Conservation (phyloP, 2,113 vertebrate species). For the Alaudala cheleensis region DNA sequence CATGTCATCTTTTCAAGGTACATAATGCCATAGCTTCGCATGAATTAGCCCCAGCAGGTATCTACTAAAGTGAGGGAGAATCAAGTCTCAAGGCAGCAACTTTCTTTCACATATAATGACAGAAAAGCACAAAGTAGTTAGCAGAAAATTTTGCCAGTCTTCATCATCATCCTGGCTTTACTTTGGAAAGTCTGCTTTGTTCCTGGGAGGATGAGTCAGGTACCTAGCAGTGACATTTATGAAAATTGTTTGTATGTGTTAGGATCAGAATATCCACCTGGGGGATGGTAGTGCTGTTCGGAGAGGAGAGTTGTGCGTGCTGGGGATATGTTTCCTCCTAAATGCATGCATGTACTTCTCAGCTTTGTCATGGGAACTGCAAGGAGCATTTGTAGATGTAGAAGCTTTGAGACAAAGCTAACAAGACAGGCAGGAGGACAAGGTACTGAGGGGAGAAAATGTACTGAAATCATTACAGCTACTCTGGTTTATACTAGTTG, state of each 20-base stretch:
- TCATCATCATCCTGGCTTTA: background rate
- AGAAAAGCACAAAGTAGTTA: background rate
- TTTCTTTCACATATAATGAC: background rate
- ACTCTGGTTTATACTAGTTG: background rate
- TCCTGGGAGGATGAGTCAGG: background rate
- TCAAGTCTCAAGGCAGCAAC: background rate
- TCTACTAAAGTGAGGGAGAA: background rate
- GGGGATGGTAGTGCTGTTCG: background rate
- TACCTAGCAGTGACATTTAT: background rate
- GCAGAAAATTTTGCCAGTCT: background rate
- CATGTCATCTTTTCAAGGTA: background rate
- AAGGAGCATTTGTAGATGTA: background rate
- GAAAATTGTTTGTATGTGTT: background rate
- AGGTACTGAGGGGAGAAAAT: background rate
- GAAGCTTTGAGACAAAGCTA: background rate
- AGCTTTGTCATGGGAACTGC: background rate
- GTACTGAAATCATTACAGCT: background rate
- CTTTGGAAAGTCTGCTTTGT: background rate
- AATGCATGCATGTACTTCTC: background rate
- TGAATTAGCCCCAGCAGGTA: background rate
- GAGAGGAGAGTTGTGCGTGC: background rate
- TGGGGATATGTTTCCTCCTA: background rate
- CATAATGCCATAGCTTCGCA: background rate
- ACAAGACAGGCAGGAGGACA: background rate
- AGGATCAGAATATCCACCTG: background rate